phyloP scores from a whole-genome alignment of 1,140 invertebrate species.

The Diorhabda sublineata region DNA sequence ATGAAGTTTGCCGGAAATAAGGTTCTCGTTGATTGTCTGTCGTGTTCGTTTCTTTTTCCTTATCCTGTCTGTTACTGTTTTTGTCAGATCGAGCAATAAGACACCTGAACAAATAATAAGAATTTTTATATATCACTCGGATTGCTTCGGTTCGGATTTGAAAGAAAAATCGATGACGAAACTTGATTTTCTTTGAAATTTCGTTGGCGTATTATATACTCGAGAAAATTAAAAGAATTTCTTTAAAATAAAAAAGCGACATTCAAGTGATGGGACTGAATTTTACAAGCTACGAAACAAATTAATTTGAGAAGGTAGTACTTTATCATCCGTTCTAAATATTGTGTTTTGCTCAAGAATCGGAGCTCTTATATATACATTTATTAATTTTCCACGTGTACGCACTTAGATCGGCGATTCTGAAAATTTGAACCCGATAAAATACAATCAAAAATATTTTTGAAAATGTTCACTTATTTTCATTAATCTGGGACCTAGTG shows the following conservation, averaged over 20 bases:
- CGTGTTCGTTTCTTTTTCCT: constrained; percentile 10
- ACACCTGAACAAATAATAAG: constrained; percentile 15
- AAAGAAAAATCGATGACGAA: constrained; percentile 11
- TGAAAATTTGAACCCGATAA: too few species aligned
- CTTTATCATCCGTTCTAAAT: too few species aligned
- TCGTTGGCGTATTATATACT: not conserved
- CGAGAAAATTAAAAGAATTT: not conserved
- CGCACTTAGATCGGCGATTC: too few species aligned
- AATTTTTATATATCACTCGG: constrained; percentile 10
- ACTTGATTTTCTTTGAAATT: not conserved
- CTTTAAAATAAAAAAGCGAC: not conserved
- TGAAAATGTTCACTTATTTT: too few species aligned
- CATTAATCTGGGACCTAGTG: too few species aligned
- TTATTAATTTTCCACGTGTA: too few species aligned
- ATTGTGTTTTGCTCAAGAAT: too few species aligned
- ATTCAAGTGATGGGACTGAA: not conserved
- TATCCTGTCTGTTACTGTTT: constrained; percentile 16
- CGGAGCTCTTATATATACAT: too few species aligned
- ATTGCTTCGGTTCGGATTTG: constrained; percentile 9
- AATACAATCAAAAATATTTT: too few species aligned
- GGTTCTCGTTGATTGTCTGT: constrained; percentile 15
- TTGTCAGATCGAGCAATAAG: constrained; percentile 16
- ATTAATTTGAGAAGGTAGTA: too few species aligned
- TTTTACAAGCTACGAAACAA: too few species aligned
- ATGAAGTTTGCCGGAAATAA: constrained; percentile 12